A percentile compares a stretch with the other conserved stretches of the same genome.
phyloP scores from a whole-genome alignment of 2,888 invertebrate genomes.

The Caenorhabditis sp. region DNA sequence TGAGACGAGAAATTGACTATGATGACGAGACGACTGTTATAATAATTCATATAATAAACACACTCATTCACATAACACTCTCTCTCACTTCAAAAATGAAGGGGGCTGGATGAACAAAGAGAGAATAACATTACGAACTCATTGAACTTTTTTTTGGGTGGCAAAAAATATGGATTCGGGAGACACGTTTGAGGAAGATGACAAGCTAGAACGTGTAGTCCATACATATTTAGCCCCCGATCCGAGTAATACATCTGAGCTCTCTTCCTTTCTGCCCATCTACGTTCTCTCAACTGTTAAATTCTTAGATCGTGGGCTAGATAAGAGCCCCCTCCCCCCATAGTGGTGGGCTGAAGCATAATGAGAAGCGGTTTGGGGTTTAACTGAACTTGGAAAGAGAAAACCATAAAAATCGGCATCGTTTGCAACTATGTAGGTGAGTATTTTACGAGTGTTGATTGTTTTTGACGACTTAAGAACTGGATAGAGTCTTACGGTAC shows the following conservation, averaged over 20 bases:
- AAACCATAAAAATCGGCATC: slow-evolving; percentile 16
- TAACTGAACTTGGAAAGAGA: slow-evolving; percentile 35
- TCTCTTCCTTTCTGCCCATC: neutral
- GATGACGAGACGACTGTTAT: slow-evolving; percentile 36
- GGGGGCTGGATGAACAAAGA: slow-evolving; percentile 10
- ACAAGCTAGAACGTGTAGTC: too few relatives aligned
- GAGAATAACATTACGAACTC: neutral
- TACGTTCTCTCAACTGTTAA: neutral
- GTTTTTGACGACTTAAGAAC: slow-evolving; percentile 8
- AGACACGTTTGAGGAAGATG: neutral
- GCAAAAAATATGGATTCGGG: neutral
- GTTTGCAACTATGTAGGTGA: slow-evolving; percentile 33
- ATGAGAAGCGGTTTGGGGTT: slow-evolving; percentile 14
- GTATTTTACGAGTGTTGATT: slow-evolving; percentile 21
- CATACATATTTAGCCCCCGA: neutral
- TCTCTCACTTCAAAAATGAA: slow-evolving; percentile 9
- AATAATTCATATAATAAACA: slow-evolving; percentile 53
- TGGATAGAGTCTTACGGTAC: slow-evolving; percentile 5
- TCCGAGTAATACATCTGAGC: slow-evolving; percentile 2
- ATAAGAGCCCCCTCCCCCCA: slow-evolving; percentile 40
- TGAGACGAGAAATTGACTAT: slow-evolving; percentile 4
- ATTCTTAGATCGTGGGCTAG: slow-evolving; percentile 26
- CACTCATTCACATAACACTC: slow-evolving; percentile 16
- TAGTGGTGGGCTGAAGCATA: neutral
- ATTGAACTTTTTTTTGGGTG: neutral